Base-by-base conservation (phyloP, 2,797 vertebrate genomes). In the Centropyge bicolor region DNA sequence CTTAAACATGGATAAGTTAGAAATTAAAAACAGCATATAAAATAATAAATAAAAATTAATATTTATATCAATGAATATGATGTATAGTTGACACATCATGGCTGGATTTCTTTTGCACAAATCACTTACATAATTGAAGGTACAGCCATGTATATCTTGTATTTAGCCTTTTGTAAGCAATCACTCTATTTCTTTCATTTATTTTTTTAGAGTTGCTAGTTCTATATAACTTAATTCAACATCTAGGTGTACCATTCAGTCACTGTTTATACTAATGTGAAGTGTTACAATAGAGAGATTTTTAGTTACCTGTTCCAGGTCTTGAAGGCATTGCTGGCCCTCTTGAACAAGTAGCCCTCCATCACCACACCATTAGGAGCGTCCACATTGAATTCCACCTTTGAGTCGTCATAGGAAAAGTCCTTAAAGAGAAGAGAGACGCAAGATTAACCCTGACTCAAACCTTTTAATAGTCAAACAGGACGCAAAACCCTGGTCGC, bases 331-430 rank as follows among this genome's bases (percentile, higher is more conserved):
- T 99, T 99, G 93, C 98, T 99, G 76, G 98, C 98, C 87, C 98
- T 97, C 93, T 99, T 99, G 92, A 99, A 99, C 87, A 99, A 95
- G 91, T 99, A 99, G 0, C 98, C 98, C 91, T 99, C 98, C 98
- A 99, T 99, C 89, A 98, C 98, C 88, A 99, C 97, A 0, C 98
- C 98, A 4, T 97, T 97, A 0, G 98, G 97, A 8, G 98, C 97
- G 0, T 99, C 98, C 55, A 98, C 95, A 0, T 98, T 97, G 73
- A 98, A 99, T 80, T 99, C 98, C 83, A 95, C 95, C 88, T 98
- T 99, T 0, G 97, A 93, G 82, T 99, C 98, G 71, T 99, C 98
- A 0, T 97, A 97, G 2, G 97, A 96, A 85, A 99, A 99, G 83
- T 99, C 98, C 98, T 99, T 91, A 2, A 54, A 56, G 43, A 70